Base-by-base conservation (phyloP, 2,888 invertebrate genomes). In the Shargacucullia verbasci region DNA sequence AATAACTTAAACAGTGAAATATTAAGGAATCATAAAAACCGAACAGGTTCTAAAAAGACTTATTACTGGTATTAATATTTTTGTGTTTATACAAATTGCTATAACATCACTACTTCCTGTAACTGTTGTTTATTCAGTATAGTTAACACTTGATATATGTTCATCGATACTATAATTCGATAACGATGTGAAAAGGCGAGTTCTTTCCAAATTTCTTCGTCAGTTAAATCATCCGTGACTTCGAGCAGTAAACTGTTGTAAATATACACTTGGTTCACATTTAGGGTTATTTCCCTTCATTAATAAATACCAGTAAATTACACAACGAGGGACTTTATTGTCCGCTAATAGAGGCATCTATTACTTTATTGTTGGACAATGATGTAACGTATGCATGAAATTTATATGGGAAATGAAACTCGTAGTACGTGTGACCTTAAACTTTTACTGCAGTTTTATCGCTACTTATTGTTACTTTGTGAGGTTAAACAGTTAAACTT, bases 171-270 rank as follows among this genome's bases (percentile, higher is more conserved):
- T 45, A 47, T 46, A 64, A 67, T 40, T 62, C 47, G 82, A 78
- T 79, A 77, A 70, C 64, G 59, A 73, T 74, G 60, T 67, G 66
- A 73, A 78, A 68, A 65, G 74, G 67, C 61, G 13, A 40, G 52
- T 47, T 63, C 55, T 63, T 55, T 54, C 54, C 76, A 78, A 75
- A 71, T 73, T 68, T 68, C 64, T 80, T 83, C 72, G 83, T 82
- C 74, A 77, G 85, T 83, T 88, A 83, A 91, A 89, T 90, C 85
- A 87, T 75, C 88, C 89, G 86, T 88, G 83, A 87, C 89, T 70
- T 68, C 67, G 72, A 80, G 82, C 85, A 86, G 82, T 87, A 81
- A 85, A 83, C 79, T 79, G 81, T 78, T 83, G 81, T 82, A 78
- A n/a, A 80, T 67, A 72, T 68, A 76, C 78, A 82, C 80, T 84